Base-by-base conservation (phyloP, 2,888 invertebrate species). In the Magallana nippona region DNA sequence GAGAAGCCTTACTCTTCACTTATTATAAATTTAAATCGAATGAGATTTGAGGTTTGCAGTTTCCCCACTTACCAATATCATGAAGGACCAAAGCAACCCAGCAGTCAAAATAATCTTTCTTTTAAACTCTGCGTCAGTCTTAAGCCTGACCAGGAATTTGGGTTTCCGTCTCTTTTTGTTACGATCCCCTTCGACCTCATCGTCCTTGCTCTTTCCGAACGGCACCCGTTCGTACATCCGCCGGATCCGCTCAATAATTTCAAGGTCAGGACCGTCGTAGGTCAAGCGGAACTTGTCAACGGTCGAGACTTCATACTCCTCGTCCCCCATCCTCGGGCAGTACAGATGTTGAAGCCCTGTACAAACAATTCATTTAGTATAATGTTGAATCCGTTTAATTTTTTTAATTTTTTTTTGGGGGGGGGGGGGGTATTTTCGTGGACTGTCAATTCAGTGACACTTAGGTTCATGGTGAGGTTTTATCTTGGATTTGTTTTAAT, bases 51-150 rank as follows among this genome's bases (percentile, higher is more conserved):
- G n/a, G n/a, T n/a, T 27, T 27, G 27, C 27, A 27, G 27, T 27
- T 80, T 19, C 22, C 8, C 17, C 27, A 78, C 78, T 71, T 83
- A 87, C 87, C 85, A 84, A 62, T 58, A 84, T 83, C 11, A 85
- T 62, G 82, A 85, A 85, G 5, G 84, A 62, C 83, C 85, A 85
- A 56, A 84, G 83, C 22, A 87, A 71, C 44, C 84, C 82, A 17
- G 81, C 3, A 2, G 85, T 82, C n/a, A 84, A 82, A 5, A 85
- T 19, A 71, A 85, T 82, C 58, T 84, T 85, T 56, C 55, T 56
- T 77, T 82, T 81, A 78, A 84, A 87, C 15, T 44, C 71, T 22
- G 79, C 57, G 58, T 86, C 86, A 55, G 63, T 78, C 55, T 56
- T 85, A 56, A 81, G 22, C 44, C 81, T 58, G 32, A 57, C 17